These are phyloP conservation scores for Phoebastria nigripes DNA, from an alignment of 2,797 vertebrate species.

Conservation along the genomic window DNA sequence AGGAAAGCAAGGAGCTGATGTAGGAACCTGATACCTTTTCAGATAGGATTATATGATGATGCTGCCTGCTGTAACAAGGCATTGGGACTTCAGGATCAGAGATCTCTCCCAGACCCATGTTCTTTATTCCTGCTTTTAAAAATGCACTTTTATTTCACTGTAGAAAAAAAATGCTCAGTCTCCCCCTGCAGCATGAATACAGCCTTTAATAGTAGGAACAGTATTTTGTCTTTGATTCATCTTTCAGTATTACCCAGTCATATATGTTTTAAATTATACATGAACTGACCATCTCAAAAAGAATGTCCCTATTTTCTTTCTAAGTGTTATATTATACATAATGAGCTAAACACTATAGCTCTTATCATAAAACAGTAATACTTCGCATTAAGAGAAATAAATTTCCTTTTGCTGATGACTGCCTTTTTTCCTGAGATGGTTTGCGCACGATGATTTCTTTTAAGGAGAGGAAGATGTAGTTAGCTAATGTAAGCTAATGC, in stretches of 20 bases:
- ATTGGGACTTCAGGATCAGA: not conserved
- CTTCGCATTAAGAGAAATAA: not conserved
- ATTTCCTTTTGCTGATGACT: not conserved
- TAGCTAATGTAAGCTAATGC: not conserved
- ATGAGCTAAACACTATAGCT: not conserved
- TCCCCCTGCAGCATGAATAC: not conserved
- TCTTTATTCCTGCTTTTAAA: not conserved
- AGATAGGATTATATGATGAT: not conserved
- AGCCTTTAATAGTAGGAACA: not conserved
- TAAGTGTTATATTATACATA: not conserved
- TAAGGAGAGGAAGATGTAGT: not conserved
- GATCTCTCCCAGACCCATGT: not conserved
- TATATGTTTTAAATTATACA: not conserved
- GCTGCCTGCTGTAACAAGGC: not conserved
- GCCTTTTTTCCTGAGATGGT: not conserved
- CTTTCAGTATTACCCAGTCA: not conserved
- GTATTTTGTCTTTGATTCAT: not conserved
- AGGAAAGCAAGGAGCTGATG: not conserved
- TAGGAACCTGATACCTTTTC: not conserved
- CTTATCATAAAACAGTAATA: not conserved
- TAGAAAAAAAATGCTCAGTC: not conserved
- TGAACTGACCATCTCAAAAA: not conserved
- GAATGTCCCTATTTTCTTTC: slow-evolving; percentile 15
- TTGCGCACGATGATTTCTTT: not conserved
- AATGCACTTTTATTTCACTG: not conserved